Evolutionary conservation across 1,140 invertebrate genomes (phyloP).

Genomic region (Phocides pigmalion): DNA sequence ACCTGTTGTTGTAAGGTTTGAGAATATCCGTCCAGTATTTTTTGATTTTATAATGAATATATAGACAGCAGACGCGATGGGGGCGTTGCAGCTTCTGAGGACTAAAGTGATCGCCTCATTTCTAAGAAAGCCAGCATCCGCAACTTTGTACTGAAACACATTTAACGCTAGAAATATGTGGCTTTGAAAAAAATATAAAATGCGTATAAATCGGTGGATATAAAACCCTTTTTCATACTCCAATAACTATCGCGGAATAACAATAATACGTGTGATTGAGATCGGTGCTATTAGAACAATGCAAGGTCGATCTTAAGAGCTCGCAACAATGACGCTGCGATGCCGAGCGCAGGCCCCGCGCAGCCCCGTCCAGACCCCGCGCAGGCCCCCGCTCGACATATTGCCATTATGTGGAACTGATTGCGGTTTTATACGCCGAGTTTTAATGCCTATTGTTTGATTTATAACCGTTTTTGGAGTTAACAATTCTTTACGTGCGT

Average conservation of each 20-base stretch:
- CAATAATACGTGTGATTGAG: conserved; percentile 25
- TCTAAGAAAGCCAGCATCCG: too few relatives aligned
- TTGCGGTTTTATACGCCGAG: conserved; percentile 1
- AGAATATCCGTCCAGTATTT: too few relatives aligned
- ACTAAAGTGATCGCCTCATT: too few relatives aligned
- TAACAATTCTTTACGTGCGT: too few relatives aligned
- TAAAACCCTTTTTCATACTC: not conserved
- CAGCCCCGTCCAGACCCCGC: not conserved
- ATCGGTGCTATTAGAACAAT: conserved; percentile 35
- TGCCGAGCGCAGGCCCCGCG: conserved; percentile 6
- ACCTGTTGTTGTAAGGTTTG: too few relatives aligned
- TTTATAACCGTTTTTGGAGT: not conserved
- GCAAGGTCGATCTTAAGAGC: conserved; percentile 39
- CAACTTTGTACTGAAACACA: too few relatives aligned
- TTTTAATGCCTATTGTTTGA: conserved; percentile 10
- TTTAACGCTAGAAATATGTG: too few relatives aligned
- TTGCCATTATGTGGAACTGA: conserved; percentile 22
- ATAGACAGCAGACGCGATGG: too few relatives aligned
- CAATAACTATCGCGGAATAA: not conserved
- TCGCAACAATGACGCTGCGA: conserved; percentile 39
- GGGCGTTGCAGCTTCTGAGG: too few relatives aligned
- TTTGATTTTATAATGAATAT: too few relatives aligned
- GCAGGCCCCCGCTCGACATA: not conserved
- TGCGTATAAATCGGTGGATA: too few relatives aligned
- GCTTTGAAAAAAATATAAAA: too few relatives aligned